A percentile compares a stretch with the other conserved stretches of the same genome.
Conservation (phyloP, 2,888 invertebrate genomes). For the Cerastoderma edule region DNA sequence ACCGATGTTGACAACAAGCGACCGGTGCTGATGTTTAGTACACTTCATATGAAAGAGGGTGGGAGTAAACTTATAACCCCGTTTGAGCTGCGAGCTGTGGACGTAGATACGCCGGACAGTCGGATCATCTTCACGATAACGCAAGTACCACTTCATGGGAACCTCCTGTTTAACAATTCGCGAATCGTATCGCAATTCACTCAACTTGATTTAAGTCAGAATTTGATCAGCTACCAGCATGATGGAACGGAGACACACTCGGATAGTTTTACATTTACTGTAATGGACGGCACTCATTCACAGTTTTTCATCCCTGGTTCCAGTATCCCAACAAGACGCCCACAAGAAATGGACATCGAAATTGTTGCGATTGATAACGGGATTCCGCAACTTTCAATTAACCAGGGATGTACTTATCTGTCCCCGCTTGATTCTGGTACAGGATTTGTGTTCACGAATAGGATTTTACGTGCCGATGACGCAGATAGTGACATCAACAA, state of each 20-base stretch:
- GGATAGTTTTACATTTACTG: conserved; percentile 81
- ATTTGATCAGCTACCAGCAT: conserved; percentile 82
- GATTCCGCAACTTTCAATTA: conserved; percentile 78
- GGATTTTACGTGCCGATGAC: conserved; percentile 78
- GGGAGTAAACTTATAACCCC: conserved; percentile 81
- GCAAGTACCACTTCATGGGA: conserved; percentile 80
- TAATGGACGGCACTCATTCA: conserved; percentile 82
- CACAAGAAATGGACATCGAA: conserved; percentile 80
- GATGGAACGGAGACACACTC: conserved; percentile 82
- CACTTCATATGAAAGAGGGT: conserved; percentile 80
- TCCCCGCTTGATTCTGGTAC: conserved; percentile 68
- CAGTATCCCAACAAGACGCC: conserved; percentile 71
- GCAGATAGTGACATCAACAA: conserved; percentile 77
- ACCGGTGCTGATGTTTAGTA: conserved; percentile 80
- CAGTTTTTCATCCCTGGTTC: conserved; percentile 82
- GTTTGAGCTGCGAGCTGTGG: conserved; percentile 82
- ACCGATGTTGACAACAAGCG: conserved; percentile 83
- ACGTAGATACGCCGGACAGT: conserved; percentile 79
- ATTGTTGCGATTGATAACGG: conserved; percentile 82
- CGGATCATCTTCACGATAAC: conserved; percentile 79
- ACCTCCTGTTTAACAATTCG: conserved; percentile 77
- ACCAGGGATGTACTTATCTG: conserved; percentile 78
- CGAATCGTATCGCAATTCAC: conserved; percentile 78
- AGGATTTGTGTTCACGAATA: conserved; percentile 77
- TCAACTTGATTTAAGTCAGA: conserved; percentile 79